A percentile compares a stretch with the other conserved stretches of the same genome.
Evolutionary conservation across 2,888 invertebrate species (phyloP).

Genomic region (Cartodere bifasciata): DNA sequence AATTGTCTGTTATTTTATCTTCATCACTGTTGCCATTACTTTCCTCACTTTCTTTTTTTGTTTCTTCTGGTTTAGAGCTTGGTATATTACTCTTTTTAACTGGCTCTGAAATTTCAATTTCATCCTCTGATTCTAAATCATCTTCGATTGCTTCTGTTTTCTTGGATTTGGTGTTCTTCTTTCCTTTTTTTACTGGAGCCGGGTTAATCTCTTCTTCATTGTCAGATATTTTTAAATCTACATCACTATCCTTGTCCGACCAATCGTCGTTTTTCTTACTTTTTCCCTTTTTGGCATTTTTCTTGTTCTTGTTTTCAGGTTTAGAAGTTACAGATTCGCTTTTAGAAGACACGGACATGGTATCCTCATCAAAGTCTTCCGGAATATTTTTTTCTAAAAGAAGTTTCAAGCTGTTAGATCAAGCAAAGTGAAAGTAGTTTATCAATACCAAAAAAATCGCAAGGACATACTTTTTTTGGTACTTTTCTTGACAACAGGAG

Average conservation of each 20-base stretch:
- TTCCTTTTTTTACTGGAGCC: constrained; percentile 31
- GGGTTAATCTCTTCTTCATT: constrained; percentile 19
- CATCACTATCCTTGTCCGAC: constrained; percentile 24
- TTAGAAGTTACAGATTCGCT: constrained; percentile 7
- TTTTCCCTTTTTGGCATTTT: constrained; percentile 8
- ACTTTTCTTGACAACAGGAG: constrained; percentile 37
- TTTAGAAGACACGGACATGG: constrained; percentile 13
- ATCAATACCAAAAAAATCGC: constrained; percentile 2
- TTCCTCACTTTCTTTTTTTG: constrained; percentile 13
- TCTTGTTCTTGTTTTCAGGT: no score
- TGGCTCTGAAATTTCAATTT: constrained; percentile 7
- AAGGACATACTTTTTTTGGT: constrained; percentile 36
- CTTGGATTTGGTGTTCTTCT: constrained; percentile 17
- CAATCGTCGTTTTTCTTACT: constrained; percentile 22
- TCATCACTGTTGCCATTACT: constrained; percentile 12
- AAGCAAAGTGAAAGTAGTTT: background rate
- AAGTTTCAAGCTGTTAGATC: no score
- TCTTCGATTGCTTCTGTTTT: constrained; percentile 33
- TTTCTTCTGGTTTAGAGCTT: constrained; percentile 11
- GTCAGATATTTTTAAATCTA: constrained; percentile 28
- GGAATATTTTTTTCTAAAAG: background rate
- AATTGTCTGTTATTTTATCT: constrained; percentile 8
- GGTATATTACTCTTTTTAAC: constrained; percentile 9
- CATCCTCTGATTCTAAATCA: constrained; percentile 24
- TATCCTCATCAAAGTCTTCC: constrained; percentile 1